phyloP scores from a whole-genome alignment of 2,888 invertebrate species.

The Hesperia comma region DNA sequence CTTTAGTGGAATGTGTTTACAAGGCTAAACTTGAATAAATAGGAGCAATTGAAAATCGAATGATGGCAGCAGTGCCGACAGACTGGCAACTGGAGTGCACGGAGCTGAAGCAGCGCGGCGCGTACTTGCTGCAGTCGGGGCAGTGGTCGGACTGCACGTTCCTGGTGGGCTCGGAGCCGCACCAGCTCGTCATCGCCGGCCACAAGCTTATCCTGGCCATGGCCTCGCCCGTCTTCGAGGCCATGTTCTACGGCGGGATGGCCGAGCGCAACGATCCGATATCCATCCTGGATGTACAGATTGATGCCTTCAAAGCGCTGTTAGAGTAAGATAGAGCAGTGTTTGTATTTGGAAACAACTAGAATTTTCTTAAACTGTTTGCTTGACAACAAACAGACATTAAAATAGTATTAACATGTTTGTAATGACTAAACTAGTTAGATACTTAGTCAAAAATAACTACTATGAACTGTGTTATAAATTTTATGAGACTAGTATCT shows the following conservation, averaged over 20 bases:
- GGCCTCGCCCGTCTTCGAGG: slow-evolving; percentile 94
- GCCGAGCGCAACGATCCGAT: slow-evolving; percentile 91
- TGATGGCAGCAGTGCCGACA: slow-evolving; percentile 82
- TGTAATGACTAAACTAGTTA: too few relatives aligned
- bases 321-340: slow-evolving; percentile 84
- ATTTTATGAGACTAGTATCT: too few relatives aligned
- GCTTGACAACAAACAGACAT: too few relatives aligned
- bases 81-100: slow-evolving; percentile 92
- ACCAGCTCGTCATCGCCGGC: slow-evolving; percentile 88
- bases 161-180: slow-evolving; percentile 90
- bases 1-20: neutral
- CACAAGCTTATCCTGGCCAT: slow-evolving; percentile 93
- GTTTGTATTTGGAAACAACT: neutral
- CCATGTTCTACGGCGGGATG: slow-evolving; percentile 94
- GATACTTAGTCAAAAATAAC: too few relatives aligned
- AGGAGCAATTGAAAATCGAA: neutral
- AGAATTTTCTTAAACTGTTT: too few relatives aligned
- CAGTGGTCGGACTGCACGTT: slow-evolving; percentile 94
- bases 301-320: slow-evolving; percentile 92
- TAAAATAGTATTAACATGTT: too few relatives aligned
- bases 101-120: slow-evolving; percentile 88
- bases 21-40: neutral
- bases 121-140: slow-evolving; percentile 89
- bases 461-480: too few relatives aligned
- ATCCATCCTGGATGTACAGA: slow-evolving; percentile 92